Evolutionary conservation across 2,888 invertebrate species (phyloP), one percentile per base, ranked within the genome.

Genomic region (Cantharis nigra): DNA sequence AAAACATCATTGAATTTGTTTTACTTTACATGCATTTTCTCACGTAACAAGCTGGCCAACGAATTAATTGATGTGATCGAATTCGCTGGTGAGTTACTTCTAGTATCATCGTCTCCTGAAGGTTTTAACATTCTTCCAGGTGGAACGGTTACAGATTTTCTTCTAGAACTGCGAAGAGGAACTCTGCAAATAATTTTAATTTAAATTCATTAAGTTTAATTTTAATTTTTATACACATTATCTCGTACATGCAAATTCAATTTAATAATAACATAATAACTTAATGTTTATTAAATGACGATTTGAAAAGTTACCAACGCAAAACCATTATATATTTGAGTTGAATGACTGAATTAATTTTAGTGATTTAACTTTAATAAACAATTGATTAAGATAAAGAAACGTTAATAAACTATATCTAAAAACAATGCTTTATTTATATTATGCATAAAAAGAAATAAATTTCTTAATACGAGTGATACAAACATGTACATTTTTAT

Each of bases 41-140:
- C 96, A 83, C 93, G 93, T 13, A 96, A 90, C 73, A 96, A 89
- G 86, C 96, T 96, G 77, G 96, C 95, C 81, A 96, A 91, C 0
- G 96, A 96, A 88, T 96, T 96, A 82, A 96, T 92, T 69, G 95
- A 96, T 0, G 96, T 96, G 83, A 96, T 94, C 7, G 96, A 96
- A 84, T 95, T 94, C 81, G 91, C 93, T 0, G 93, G 93, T 2
- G 94, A 94, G 77, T 93, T 92, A 18, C 91, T 92, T 49, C 92
- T 92, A 23, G 88, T 85, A 77, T 91, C 91, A 83, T 90, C 90
- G 86, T 89, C 91, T 86, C 90, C 90, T 82, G 89, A 90, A 84
- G 89, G 88, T 78, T 90, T 90, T 76, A 87, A 83, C 86, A 89
- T 88, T 81, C 85, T 90, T 85, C 72, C 13, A 2, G 91, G 88